Base-by-base conservation (phyloP, 2,113 vertebrate genomes). In the Illadopsis cleaveri region DNA sequence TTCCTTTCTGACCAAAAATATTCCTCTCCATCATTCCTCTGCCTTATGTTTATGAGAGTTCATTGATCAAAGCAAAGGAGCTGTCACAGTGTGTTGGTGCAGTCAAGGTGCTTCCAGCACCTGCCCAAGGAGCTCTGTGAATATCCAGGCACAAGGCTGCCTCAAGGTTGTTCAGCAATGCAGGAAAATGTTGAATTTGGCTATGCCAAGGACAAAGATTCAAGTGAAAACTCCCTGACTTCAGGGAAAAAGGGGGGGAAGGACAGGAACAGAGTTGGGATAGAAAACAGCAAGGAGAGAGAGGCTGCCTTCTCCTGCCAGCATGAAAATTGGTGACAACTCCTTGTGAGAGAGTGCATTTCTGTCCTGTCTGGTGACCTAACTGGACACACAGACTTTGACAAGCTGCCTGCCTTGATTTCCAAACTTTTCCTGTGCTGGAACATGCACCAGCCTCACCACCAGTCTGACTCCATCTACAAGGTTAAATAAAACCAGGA, bases 61-160 rank as follows among this genome's bases (percentile, higher is more conserved):
- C 81, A 93, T 82, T 96, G 91, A 96, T 89, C 83, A 95, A 87
- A 95, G 90, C 35, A 54, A 25, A 65, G 47, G 27, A 90, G 78
- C 73, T 93, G 94, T 90, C 92, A 85, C 60, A 58, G 54, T 9
- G 58, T 30, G 50, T 11, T 35, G 82, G 31, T 23, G 21, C 82
- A 61, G 70, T 54, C 91, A 83, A 58, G 60, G 64, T 51, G 30
- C 35, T 90, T 92, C 28, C 92, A 81, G 65, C 66, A 62, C 71
- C 68, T 93, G 85, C 79, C 47, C 75, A 54, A 80, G 58, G 15
- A 85, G 50, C 24, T 57, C 45, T 53, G 11, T 23, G 76, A 90
- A 89, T 81, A 92, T 86, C 89, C 79, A 70, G 64, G n/a, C 50
- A 68, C 38, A 16, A 89, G 75, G 44, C 15, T 53, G 42, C 58